These are phyloP conservation scores for Triplophysa tibetana DNA, from an alignment of 2,113 vertebrate genomes.

Conservation along the genomic window DNA sequence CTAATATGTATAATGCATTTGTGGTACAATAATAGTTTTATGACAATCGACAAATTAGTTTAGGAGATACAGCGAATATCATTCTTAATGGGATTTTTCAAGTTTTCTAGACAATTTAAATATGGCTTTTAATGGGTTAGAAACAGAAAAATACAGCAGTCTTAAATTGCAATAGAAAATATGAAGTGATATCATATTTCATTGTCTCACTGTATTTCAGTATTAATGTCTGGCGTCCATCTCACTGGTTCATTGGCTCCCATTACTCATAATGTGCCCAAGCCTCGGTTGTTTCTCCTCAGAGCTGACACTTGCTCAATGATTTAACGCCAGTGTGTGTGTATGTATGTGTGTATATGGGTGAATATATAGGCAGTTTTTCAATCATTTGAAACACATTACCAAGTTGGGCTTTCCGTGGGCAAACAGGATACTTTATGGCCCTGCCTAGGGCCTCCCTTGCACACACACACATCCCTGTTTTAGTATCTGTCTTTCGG, in stretches of 20 bases:
- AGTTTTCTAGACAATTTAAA: background rate
- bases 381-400: constrained; percentile 43
- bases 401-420: constrained; percentile 34
- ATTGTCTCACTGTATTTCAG: background rate
- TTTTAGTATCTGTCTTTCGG: constrained; percentile 28
- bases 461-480: background rate
- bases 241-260: constrained; percentile 8
- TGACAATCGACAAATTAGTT: background rate
- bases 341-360: constrained; percentile 3
- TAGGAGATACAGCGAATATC: background rate
- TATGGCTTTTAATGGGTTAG: background rate
- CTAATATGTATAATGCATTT: too few relatives aligned
- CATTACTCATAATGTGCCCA: constrained; percentile 15
- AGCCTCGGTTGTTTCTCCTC: constrained; percentile 6
- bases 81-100: background rate
- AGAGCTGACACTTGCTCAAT: constrained; percentile 16
- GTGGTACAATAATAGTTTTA: background rate
- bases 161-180: background rate
- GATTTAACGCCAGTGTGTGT: constrained; percentile 32
- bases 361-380: constrained; percentile 39
- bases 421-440: constrained; percentile 43
- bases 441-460: constrained; percentile 35
- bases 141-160: background rate
- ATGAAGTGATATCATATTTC: constrained; percentile 13
- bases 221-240: background rate